Percentiles rank a stretch among this genome's conserved stretches.
Evolutionary conservation across 2,113 vertebrate genomes (phyloP).

Genomic region (Lophochroa leadbeateri): DNA sequence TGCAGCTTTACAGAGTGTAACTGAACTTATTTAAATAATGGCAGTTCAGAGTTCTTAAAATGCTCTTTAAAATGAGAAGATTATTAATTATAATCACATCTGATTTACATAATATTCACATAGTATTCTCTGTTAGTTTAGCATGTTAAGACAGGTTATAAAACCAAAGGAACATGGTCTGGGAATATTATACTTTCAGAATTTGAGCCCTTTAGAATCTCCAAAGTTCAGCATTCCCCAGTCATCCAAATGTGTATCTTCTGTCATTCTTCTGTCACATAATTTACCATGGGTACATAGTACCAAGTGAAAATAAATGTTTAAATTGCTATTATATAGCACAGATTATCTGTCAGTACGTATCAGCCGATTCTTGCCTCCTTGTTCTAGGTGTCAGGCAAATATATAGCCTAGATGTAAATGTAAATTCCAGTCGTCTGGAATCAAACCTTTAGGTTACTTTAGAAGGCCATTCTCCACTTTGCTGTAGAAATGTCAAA

Average conservation of each 20-base stretch:
- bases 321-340: background rate
- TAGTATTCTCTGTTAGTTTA: slow-evolving; percentile 20
- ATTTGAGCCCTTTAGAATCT: background rate
- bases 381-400: background rate
- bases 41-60: slow-evolving; percentile 55
- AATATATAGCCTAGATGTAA: background rate
- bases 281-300: background rate
- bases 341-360: background rate
- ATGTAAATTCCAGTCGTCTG: background rate
- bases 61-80: background rate
- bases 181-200: background rate
- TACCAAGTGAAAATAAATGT: background rate
- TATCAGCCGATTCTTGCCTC: background rate
- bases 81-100: slow-evolving; percentile 57
- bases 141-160: background rate
- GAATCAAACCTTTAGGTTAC: background rate
- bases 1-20: slow-evolving; percentile 25
- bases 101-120: slow-evolving; percentile 39
- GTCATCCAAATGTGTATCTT: background rate
- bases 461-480: background rate
- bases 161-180: slow-evolving; percentile 1
- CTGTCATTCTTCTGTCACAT: background rate
- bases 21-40: slow-evolving; percentile 31
- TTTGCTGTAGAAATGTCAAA: background rate
- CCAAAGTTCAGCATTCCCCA: background rate